A percentile compares a stretch with the other conserved stretches of the same genome.
These are phyloP conservation scores for Tetramorium bicarinatum DNA, from an alignment of 2,888 invertebrate genomes.

Conservation along the genomic window DNA sequence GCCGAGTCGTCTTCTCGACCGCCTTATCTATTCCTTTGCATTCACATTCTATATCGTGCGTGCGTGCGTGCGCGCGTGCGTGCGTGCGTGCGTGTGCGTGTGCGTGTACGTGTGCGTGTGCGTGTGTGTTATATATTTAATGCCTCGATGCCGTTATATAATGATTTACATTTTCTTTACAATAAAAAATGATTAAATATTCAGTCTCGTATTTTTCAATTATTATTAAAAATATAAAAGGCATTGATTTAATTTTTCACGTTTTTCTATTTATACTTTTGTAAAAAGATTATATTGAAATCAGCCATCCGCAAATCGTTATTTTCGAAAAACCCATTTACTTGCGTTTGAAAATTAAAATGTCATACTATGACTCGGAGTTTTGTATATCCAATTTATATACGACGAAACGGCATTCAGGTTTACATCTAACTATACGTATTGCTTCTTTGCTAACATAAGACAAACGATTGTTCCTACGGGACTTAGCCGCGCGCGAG, in stretches of 20 bases:
- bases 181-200: background rate
- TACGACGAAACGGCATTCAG: background rate
- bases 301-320: background rate
- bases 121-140: constrained; percentile 1
- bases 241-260: background rate
- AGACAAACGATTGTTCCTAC: constrained; percentile 2
- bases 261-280: too few relatives aligned
- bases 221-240: background rate
- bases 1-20: constrained; percentile 35
- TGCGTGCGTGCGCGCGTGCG: too few relatives aligned
- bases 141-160: background rate
- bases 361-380: background rate
- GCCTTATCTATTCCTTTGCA: background rate
- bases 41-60: constrained; percentile 10
- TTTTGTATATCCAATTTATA: background rate
- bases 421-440: background rate
- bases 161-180: background rate
- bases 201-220: background rate
- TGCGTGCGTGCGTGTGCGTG: background rate
- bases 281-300: background rate
- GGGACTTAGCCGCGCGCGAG: constrained; percentile 6
- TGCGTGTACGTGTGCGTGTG: background rate
- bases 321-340: background rate
- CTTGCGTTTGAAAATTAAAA: background rate
- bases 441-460: background rate